Conservation (phyloP, 23 tunicate genomes). For the Styela clava region DNA sequence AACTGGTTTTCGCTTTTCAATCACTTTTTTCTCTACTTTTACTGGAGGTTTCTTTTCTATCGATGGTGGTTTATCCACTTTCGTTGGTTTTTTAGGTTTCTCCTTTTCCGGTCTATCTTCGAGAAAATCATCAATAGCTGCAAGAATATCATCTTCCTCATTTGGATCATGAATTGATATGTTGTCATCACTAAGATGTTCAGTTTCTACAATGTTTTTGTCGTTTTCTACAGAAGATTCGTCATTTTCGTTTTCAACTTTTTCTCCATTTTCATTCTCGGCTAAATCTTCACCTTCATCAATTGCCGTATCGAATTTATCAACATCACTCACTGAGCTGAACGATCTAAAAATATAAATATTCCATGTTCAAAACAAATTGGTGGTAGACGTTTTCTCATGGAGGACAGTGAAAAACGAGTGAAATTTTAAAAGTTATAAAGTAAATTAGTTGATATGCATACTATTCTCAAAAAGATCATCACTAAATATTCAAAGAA, state of each 20-base stretch:
- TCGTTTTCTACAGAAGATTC: neutral
- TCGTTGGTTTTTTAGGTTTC: neutral
- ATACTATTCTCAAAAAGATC: too few species aligned
- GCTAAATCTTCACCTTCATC: neutral
- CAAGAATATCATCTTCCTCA: constrained; percentile 28
- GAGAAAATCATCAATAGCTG: constrained; percentile 35
- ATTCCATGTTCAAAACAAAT: too few species aligned
- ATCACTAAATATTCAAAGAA: too few species aligned
- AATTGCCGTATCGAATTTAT: neutral
- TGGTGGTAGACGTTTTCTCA: too few species aligned
- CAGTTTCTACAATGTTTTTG: neutral
- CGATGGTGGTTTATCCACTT: neutral
- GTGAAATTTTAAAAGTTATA: too few species aligned
- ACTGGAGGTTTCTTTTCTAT: neutral
- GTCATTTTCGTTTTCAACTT: neutral
- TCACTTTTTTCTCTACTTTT: neutral
- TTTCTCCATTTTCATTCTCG: neutral
- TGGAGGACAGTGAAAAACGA: too few species aligned
- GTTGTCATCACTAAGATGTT: constrained; percentile 22
- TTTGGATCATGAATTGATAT: constrained; percentile 6
- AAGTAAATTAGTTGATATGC: too few species aligned
- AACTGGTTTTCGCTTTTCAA: neutral
- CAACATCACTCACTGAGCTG: neutral
- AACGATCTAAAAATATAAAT: neutral
- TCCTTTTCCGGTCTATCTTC: constrained; percentile 29